Evolutionary conservation across 2,113 vertebrate genomes (phyloP), one percentile per base, ranked within the genome.

Genomic region (Ancistrus triradiatus): DNA sequence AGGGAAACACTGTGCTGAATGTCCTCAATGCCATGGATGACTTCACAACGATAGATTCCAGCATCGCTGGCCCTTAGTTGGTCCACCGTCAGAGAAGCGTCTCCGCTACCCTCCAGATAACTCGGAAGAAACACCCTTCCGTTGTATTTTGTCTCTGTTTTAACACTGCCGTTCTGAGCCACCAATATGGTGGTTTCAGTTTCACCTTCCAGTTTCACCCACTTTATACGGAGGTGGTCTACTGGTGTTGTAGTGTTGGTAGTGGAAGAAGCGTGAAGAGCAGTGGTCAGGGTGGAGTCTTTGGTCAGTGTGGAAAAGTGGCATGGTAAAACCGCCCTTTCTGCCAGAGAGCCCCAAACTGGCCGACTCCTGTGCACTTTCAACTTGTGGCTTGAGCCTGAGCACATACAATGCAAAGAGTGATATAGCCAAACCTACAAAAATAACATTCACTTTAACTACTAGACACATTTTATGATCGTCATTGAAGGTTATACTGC

Each of bases 1-100:
- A 98, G 63, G 1, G 88, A 86, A 28, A 97, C 79, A 0, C 89
- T 88, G 49, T 86, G 87, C 70, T 93, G 92, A 0, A 88, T 95
- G 80, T 96, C 95, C 75, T 96, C 96, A 24, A 97, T 92, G 1
- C 96, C 96, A 0, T 90, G 92, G 86, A 96, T 91, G 69, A 97
- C 91, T 0, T 98, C 96, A 1, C 96, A 98, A 63, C 93, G 94
- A 77, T 98, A 98, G 22, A 86, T 87, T 3, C 96, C 96, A 0
- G 92, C 87, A 0, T 98, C 96, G 8, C 96, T 98, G 2, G 94
- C 94, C 0, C 86, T 92, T 22, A 98, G 86, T 67, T 90, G 93
- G 24, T 88, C 91, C 80, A 97, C 59, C 0, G 91, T 94, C 79
- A 98, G 79, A 0, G 96, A 96, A 59, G 95, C 94, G 0, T 98